These are phyloP conservation scores for Osmerus mordax DNA, from an alignment of 2,113 vertebrate genomes.

Conservation along the genomic window DNA sequence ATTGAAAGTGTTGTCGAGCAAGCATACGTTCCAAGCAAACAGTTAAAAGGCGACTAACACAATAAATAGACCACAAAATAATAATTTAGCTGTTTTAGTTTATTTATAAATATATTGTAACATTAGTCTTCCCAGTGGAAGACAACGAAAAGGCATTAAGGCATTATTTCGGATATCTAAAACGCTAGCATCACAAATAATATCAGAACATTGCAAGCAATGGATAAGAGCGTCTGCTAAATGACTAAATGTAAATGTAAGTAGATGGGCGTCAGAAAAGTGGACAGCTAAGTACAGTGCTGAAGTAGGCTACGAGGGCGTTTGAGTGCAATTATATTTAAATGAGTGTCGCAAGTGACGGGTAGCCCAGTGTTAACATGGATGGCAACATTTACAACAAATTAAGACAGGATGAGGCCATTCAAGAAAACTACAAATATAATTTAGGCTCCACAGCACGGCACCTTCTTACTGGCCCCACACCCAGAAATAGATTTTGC, in stretches of 20 bases:
- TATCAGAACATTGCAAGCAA: too few relatives aligned
- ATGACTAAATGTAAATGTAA: too few relatives aligned
- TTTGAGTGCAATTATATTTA: background rate
- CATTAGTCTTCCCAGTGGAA: constrained; percentile 64
- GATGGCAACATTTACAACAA: constrained; percentile 29
- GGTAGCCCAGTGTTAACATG: background rate
- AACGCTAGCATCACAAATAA: constrained; percentile 40
- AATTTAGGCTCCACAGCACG: constrained; percentile 18
- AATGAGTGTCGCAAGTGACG: background rate
- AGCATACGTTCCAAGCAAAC: too few relatives aligned
- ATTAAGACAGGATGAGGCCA: constrained; percentile 52
- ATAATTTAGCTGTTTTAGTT: constrained; percentile 64
- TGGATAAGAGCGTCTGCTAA: too few relatives aligned
- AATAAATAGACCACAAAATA: background rate
- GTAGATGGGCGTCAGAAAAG: too few relatives aligned
- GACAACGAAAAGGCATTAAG: constrained; percentile 78
- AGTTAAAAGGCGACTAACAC: background rate
- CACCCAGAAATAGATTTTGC: too few relatives aligned
- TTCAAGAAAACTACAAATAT: constrained; percentile 43
- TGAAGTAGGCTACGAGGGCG: too few relatives aligned
- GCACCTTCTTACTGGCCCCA: constrained; percentile 10
- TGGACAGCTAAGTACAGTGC: too few relatives aligned
- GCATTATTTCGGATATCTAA: constrained; percentile 71
- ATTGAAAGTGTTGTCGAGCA: too few relatives aligned
- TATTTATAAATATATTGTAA: constrained; percentile 76